Percentiles rank a stretch among this genome's conserved stretches.
phyloP scores from a whole-genome alignment of 1,140 invertebrate genomes.

The Carposina sasakii region DNA sequence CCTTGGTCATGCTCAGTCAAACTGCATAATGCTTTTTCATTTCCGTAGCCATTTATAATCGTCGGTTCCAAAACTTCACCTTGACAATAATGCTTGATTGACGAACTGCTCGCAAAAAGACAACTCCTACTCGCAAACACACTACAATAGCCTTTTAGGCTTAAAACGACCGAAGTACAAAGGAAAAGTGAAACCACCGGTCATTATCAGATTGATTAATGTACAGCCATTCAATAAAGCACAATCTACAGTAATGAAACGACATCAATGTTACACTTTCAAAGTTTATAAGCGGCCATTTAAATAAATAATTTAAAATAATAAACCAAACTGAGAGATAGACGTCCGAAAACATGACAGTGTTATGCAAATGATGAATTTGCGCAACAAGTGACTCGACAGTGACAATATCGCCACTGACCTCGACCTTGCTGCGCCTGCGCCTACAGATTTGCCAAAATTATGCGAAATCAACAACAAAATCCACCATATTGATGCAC shows the following conservation, averaged over 20 bases:
- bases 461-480: constrained; percentile 29
- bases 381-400: constrained; percentile 36
- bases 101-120: constrained; percentile 6
- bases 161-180: constrained; percentile 24
- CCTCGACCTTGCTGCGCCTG: constrained; percentile 52
- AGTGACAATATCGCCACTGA: constrained; percentile 43
- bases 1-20: constrained; percentile 25
- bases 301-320: too few relatives aligned
- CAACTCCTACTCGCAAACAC: constrained; percentile 24
- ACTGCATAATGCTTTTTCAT: constrained; percentile 23
- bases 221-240: constrained; percentile 19
- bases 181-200: constrained; percentile 30
- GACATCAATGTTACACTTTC: too few relatives aligned
- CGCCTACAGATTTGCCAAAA: constrained; percentile 41
- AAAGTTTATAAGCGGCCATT: too few relatives aligned
- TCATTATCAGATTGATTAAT: constrained; percentile 32
- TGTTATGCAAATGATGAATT: constrained; percentile 30
- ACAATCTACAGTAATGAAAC: too few relatives aligned
- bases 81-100: constrained; percentile 24
- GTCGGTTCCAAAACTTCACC: constrained; percentile 15
- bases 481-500: constrained; percentile 43
- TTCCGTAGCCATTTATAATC: constrained; percentile 31
- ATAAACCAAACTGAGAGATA: too few relatives aligned
- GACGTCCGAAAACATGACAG: too few relatives aligned
- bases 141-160: constrained; percentile 15